Evolutionary conservation across 2,888 invertebrate genomes (phyloP), one percentile per base, ranked within the genome.

Genomic region (Athripsodes cinereus): DNA sequence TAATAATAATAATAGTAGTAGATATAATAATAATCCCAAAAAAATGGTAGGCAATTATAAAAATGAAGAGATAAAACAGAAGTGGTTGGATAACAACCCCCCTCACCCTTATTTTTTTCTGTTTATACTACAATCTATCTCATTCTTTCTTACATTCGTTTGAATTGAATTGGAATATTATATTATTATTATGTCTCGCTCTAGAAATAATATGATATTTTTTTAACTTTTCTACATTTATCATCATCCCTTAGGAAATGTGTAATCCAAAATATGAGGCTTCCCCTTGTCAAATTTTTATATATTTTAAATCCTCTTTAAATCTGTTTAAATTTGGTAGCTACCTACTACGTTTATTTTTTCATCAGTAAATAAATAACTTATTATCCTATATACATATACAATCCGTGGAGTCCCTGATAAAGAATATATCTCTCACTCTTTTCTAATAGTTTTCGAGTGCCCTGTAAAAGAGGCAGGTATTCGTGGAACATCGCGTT

Each of bases 11-110:
- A n/a, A n/a, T n/a, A n/a, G n/a, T n/a, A 49, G 54, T 34, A 55
- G 35, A 60, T 55, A 60, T 58, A 60, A 57, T 58, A 53, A 60
- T 61, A 61, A 63, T 61, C 61, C 62, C 57, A 52, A 62, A 63
- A 61, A 63, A 63, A 63, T 63, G 63, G 63, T 61, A 63, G 63
- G 63, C 63, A 63, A 63, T 63, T 63, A 63, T 63, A 63, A 61
- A 59, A 63, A 63, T 63, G 63, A 63, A 63, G 63, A 63, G 63
- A 63, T 63, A 63, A 63, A 61, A 60, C 59, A 63, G 40, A 59
- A 59, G 57, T 60, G 61, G 63, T 63, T 62, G 58, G 6, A 8
- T 31, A 60, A 60, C 60, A 60, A 56, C 54, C 59, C 54, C 48
- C 47, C 19, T 40, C 55, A 40, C 20, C 44, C 52, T 16, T 49